These are phyloP conservation scores for Tetrapedia diversipes DNA, from an alignment of 2,888 invertebrate species.

Conservation along the genomic window DNA sequence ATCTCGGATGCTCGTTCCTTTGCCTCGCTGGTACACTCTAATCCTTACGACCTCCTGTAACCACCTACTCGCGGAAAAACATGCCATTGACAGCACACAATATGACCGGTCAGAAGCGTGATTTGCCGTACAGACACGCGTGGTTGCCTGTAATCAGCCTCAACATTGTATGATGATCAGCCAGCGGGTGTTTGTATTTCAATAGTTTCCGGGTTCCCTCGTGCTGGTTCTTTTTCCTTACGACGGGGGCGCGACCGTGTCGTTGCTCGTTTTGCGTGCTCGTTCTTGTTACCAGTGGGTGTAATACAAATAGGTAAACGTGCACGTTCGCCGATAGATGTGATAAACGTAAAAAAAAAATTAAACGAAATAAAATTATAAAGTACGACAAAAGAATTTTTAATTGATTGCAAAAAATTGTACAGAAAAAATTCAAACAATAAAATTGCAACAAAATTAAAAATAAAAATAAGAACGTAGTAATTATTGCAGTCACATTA, in stretches of 20 bases:
- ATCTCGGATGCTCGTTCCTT: background rate
- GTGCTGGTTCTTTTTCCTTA: background rate
- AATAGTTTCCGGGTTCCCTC: slow-evolving; percentile 36
- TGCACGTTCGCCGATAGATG: too few relatives aligned
- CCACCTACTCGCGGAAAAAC: slow-evolving; percentile 22
- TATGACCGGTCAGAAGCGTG: slow-evolving; percentile 6
- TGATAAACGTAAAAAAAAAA: background rate
- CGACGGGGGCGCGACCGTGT: too few relatives aligned
- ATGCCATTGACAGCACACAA: slow-evolving; percentile 13
- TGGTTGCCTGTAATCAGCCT: slow-evolving; percentile 42
- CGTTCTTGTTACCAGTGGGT: too few relatives aligned
- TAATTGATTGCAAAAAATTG: too few relatives aligned
- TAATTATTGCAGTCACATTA: too few relatives aligned
- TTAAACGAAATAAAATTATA: background rate
- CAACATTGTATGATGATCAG: slow-evolving; percentile 54
- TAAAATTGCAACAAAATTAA: too few relatives aligned
- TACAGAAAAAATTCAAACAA: too few relatives aligned
- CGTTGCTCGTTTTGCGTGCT: too few relatives aligned
- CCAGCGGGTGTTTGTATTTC: slow-evolving; percentile 18
- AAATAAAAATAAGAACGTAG: too few relatives aligned
- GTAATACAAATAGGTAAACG: too few relatives aligned
- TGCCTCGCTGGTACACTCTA: background rate
- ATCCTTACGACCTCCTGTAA: slow-evolving; percentile 7
- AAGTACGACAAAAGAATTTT: too few relatives aligned
- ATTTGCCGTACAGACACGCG: slow-evolving; percentile 38